Conservation (phyloP, 2,888 invertebrate genomes). For the Allacma fusca region DNA sequence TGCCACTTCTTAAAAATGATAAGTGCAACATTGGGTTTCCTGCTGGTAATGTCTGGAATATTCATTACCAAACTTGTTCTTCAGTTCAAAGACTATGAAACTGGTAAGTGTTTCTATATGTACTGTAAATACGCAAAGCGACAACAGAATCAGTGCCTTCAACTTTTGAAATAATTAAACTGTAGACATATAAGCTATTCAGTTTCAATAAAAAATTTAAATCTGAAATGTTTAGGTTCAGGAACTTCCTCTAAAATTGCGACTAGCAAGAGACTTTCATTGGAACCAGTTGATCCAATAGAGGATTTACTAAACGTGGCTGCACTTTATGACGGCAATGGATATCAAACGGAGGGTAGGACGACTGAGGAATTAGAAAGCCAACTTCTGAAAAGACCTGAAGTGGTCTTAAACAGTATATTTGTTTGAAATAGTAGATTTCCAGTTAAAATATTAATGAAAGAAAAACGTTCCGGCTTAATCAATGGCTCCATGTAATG, state of each 20-base stretch:
- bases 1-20: background rate
- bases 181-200: too few relatives aligned
- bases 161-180: too few relatives aligned
- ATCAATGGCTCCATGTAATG: background rate
- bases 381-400: background rate
- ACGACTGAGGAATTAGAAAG: background rate
- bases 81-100: background rate
- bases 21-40: background rate
- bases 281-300: constrained; percentile 1
- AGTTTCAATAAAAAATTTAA: too few relatives aligned
- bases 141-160: too few relatives aligned
- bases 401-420: background rate
- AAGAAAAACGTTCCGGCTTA: background rate
- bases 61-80: background rate
- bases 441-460: background rate
- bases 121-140: background rate
- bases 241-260: background rate
- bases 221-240: background rate
- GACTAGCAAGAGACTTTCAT: background rate
- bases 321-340: background rate
- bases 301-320: constrained; percentile 3
- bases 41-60: background rate
- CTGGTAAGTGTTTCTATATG: background rate
- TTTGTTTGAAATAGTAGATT: background rate
- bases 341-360: background rate